phyloP scores from a whole-genome alignment of 2,113 vertebrate species.

The Gulo gulo region DNA sequence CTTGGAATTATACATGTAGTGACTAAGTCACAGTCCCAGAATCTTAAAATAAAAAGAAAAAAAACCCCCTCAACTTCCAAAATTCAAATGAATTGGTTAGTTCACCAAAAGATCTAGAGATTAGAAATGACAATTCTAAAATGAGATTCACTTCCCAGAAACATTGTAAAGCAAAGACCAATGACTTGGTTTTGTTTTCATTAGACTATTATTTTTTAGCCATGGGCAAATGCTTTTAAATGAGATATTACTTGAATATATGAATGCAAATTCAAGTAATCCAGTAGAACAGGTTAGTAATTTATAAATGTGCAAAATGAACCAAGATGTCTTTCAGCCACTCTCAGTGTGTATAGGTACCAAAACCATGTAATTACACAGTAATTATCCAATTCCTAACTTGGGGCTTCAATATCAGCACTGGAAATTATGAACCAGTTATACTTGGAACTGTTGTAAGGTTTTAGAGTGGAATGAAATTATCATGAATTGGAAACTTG shows the following conservation, averaged over 20 bases:
- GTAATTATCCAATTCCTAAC: conserved; percentile 67
- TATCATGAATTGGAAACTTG: conserved; percentile 64
- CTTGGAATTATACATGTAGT: background rate
- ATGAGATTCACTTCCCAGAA: conserved; percentile 41
- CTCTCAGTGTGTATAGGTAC: background rate
- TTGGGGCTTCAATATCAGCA: conserved; percentile 42
- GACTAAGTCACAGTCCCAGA: background rate
- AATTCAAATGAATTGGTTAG: conserved; percentile 41
- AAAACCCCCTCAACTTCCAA: background rate
- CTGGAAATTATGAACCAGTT: conserved; percentile 55
- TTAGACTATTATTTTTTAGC: conserved; percentile 62
- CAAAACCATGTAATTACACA: conserved; percentile 62
- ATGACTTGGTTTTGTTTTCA: conserved; percentile 60
- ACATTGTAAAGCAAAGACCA: conserved; percentile 57
- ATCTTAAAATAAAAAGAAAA: background rate
- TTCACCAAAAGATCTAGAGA: conserved; percentile 30
- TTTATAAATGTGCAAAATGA: conserved; percentile 67
- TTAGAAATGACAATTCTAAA: conserved; percentile 50
- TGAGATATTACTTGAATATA: conserved; percentile 64
- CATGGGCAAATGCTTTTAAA: conserved; percentile 63
- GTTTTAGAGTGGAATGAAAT: conserved; percentile 54
- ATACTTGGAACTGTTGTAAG: conserved; percentile 37
- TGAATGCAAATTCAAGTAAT: conserved; percentile 67
- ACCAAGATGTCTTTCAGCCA: background rate
- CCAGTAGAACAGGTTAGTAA: conserved; percentile 68